A percentile compares a stretch with the other conserved stretches of the same genome.
Conservation (phyloP, 1,140 invertebrate species). For the Stegodyphus mimosarum region DNA sequence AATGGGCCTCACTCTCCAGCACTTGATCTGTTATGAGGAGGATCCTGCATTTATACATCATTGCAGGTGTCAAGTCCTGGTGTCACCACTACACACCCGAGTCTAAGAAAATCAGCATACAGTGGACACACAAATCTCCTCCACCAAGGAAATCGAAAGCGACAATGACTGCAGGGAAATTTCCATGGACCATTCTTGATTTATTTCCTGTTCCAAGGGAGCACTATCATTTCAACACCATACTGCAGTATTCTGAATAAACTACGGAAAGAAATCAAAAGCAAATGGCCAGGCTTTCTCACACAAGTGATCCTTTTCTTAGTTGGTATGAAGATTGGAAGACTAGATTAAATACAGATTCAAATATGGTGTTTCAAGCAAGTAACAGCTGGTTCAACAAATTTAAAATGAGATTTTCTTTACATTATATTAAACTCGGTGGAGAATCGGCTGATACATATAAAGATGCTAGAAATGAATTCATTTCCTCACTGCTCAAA, state of each 20-base stretch:
- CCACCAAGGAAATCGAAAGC: neutral
- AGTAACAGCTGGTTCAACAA: no score
- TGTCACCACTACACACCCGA: neutral
- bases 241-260: neutral
- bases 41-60: neutral
- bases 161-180: neutral
- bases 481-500: no score
- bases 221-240: neutral
- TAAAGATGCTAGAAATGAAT: no score
- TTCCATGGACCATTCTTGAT: neutral
- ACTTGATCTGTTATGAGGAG: neutral
- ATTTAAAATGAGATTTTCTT: no score
- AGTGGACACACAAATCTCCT: neutral
- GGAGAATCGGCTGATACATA: no score
- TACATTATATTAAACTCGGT: no score
- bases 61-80: neutral
- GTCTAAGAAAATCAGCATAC: neutral
- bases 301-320: constrained; percentile 2
- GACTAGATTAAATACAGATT: no score
- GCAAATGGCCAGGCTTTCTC: neutral
- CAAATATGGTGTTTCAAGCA: no score
- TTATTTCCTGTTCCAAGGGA: neutral
- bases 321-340: no score
- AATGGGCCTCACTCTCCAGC: neutral
- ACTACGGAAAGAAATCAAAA: neutral